These are phyloP conservation scores for Paraescarpia echinospica DNA, from an alignment of 1,140 invertebrate genomes.

Conservation along the genomic window DNA sequence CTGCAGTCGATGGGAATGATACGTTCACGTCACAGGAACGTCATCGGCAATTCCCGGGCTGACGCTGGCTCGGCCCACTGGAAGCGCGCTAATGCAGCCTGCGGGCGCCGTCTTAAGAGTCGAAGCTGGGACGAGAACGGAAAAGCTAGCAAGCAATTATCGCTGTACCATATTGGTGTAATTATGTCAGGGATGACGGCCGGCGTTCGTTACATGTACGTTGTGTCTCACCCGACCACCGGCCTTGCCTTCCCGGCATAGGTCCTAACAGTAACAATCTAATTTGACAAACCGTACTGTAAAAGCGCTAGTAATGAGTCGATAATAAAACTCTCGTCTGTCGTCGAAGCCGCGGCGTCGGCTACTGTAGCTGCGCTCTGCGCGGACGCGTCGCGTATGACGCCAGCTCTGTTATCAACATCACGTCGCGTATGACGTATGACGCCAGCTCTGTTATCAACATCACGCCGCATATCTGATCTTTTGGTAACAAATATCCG, in stretches of 20 bases:
- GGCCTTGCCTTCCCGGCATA: not conserved
- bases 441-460: not conserved
- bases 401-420: not conserved
- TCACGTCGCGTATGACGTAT: too few relatives aligned
- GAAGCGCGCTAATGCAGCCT: not conserved
- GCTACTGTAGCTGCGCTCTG: not conserved
- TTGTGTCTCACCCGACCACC: not conserved
- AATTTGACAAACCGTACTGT: not conserved
- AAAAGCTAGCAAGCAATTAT: not conserved
- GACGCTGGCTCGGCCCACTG: not conserved
- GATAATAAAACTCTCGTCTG: not conserved
- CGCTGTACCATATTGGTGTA: not conserved
- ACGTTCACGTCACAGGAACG: not conserved
- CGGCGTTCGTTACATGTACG: not conserved
- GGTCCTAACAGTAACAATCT: not conserved
- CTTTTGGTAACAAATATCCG: not conserved
- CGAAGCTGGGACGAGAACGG: too few relatives aligned
- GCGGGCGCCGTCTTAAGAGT: not conserved
- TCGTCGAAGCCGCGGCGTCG: not conserved
- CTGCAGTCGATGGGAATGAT: not conserved
- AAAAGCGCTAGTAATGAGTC: not conserved
- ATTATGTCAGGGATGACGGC: not conserved
- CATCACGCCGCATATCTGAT: not conserved
- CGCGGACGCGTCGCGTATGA: not conserved
- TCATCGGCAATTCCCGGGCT: not conserved